phyloP scores from a whole-genome alignment of 2,797 vertebrate species.

The Acanthornis magna region DNA sequence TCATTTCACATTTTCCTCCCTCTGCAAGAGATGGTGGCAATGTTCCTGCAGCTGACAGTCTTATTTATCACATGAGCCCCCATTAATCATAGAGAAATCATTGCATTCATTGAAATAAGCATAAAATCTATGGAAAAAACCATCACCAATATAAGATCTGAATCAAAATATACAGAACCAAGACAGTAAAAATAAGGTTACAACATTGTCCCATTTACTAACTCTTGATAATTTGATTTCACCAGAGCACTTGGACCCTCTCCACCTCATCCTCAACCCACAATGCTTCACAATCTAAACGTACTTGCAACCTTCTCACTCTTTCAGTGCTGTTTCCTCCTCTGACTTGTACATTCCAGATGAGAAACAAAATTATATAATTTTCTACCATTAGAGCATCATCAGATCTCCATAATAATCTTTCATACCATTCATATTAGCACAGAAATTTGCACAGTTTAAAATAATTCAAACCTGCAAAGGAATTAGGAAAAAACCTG shows the following conservation, averaged over 20 bases:
- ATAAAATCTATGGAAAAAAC: background rate
- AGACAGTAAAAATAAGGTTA: background rate
- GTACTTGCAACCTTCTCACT: background rate
- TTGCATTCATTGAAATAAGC: background rate
- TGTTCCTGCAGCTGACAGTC: background rate
- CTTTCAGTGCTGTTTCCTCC: background rate
- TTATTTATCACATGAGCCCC: background rate
- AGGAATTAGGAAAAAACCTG: background rate
- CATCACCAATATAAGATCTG: background rate
- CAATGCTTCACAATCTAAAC: background rate
- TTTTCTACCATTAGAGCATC: background rate
- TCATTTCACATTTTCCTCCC: background rate
- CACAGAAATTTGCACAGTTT: background rate
- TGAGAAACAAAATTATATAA: background rate
- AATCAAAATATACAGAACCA: background rate
- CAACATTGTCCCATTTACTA: background rate
- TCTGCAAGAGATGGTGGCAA: background rate
- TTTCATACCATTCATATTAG: background rate
- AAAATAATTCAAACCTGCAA: background rate
- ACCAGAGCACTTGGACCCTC: background rate
- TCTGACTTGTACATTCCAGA: background rate
- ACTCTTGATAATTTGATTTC: background rate
- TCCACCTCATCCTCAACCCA: background rate
- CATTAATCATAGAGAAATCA: background rate
- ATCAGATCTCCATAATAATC: background rate